Evolutionary conservation across 1,140 invertebrate genomes (phyloP), one percentile per base, ranked within the genome.

Genomic region (Sinella curviseta): DNA sequence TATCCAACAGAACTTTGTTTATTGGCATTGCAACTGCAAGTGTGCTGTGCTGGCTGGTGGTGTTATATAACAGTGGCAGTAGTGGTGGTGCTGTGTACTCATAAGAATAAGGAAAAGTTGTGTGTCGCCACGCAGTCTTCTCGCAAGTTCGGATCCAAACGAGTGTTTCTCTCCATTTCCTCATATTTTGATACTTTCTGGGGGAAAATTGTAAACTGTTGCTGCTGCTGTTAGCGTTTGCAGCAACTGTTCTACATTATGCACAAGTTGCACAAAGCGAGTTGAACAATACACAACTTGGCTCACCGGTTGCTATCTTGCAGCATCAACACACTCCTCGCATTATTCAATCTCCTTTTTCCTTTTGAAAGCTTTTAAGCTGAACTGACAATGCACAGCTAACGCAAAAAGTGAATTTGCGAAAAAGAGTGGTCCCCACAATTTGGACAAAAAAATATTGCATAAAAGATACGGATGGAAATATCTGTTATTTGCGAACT

Each of bases 91-190:
- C 20, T 48, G 39, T 48, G 39, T 20, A 48, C 39, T 48, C 39
- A 20, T 48, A 48, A 20, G 20, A 48, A 48, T 48, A 48, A 48
- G 20, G 20, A 48, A 48, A 48, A 48, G 39, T 8, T 48, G n/a
- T 48, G 39, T 12, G 57, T 60, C 57, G 57, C 57, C 57, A 60
- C 24, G 57, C 57, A 60, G 57, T 60, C 57, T 60, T 60, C 39
- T 48, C 39, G 17, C 39, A 8, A 4, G 24, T 60, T 26, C 24
- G 24, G 14, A 48, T 26, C 14, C 24, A 26, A 60, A 26, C 24
- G 57, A 60, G 3, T n/a, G 57, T 60, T 60, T 8, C 17, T 48
- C 39, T 48, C 17, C 17, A 4, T 48, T 48, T 48, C 17, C 4
- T 48, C 8, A 60, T n/a, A 60, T 60, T 12, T 17, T 60, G 8